Evolutionary conservation across 2,888 invertebrate species (phyloP).

Genomic region (Parascotia fuliginaria): DNA sequence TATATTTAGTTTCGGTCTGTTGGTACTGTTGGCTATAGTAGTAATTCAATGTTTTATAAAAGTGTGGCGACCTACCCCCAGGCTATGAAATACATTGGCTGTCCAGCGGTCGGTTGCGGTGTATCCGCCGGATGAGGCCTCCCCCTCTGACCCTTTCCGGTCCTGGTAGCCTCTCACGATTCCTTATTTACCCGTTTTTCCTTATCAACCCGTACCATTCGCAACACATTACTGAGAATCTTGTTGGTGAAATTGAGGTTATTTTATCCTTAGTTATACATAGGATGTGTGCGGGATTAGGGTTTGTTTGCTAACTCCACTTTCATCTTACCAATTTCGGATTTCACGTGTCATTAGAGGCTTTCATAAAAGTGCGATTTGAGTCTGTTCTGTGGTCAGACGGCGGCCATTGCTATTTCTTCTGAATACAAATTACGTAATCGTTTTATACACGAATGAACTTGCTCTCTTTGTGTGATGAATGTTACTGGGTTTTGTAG

Average conservation of each 20-base stretch:
- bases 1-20: too few species aligned
- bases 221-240: slow-evolving; percentile 73
- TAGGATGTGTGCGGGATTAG: slow-evolving; percentile 55
- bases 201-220: slow-evolving; percentile 81
- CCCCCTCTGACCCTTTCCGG: slow-evolving; percentile 65
- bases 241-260: slow-evolving; percentile 71
- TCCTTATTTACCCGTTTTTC: slow-evolving; percentile 83
- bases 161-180: slow-evolving; percentile 56
- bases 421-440: slow-evolving; percentile 38
- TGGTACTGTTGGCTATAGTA: too few species aligned
- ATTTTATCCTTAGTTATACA: slow-evolving; percentile 54
- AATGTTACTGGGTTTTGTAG: slow-evolving; percentile 23
- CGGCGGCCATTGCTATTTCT: slow-evolving; percentile 7
- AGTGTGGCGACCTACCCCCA: slow-evolving; percentile 49
- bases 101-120: slow-evolving; percentile 56
- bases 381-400: slow-evolving; percentile 23
- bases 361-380: slow-evolving; percentile 48
- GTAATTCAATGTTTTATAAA: slow-evolving; percentile 60
- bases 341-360: slow-evolving; percentile 58
- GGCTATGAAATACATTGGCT: slow-evolving; percentile 56
- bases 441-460: slow-evolving; percentile 34
- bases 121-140: slow-evolving; percentile 65
- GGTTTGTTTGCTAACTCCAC: slow-evolving; percentile 58
- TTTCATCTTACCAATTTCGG: slow-evolving; percentile 56
- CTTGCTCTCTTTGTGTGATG: slow-evolving; percentile 26